Evolutionary conservation across 2,113 vertebrate species (phyloP).

Genomic region (Anguilla japonica): DNA sequence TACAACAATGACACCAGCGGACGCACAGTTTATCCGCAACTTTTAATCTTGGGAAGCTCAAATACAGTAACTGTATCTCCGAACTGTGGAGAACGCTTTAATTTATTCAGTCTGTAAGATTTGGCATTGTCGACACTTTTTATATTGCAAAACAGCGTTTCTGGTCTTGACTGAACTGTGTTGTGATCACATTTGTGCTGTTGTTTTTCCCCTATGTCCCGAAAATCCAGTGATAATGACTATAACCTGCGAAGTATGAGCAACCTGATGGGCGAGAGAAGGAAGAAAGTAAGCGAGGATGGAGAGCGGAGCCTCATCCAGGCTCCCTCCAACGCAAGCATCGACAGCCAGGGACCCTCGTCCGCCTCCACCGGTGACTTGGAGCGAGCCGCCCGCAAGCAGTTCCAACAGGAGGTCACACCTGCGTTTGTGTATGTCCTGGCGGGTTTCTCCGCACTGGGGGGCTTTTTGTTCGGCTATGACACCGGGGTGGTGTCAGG

Average conservation of each 20-base stretch:
- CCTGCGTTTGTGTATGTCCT: slow-evolving; percentile 73
- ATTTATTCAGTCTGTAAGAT: not conserved
- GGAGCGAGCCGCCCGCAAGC: slow-evolving; percentile 70
- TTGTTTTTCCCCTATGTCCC: slow-evolving; percentile 64
- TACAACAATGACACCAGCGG: no score
- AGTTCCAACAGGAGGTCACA: slow-evolving; percentile 71
- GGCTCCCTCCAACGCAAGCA: slow-evolving; percentile 61
- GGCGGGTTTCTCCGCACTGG: slow-evolving; percentile 84
- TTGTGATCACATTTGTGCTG: not conserved
- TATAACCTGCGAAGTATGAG: slow-evolving; percentile 72
- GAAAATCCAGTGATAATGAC: slow-evolving; percentile 73
- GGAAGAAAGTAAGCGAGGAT: slow-evolving; percentile 61
- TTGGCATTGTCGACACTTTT: not conserved
- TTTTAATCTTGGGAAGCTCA: not conserved
- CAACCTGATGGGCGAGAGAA: slow-evolving; percentile 73
- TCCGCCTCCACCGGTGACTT: slow-evolving; percentile 45
- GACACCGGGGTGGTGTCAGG: slow-evolving; percentile 96
- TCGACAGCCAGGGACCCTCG: slow-evolving; percentile 57
- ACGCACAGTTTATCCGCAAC: not conserved
- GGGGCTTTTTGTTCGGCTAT: slow-evolving; percentile 94
- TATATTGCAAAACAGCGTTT: not conserved
- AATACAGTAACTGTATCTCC: not conserved
- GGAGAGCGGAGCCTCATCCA: slow-evolving; percentile 77
- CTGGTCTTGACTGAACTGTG: not conserved
- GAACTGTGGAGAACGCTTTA: not conserved